Base-by-base conservation (phyloP, 2,113 vertebrate genomes). In the Holacanthus passer region DNA sequence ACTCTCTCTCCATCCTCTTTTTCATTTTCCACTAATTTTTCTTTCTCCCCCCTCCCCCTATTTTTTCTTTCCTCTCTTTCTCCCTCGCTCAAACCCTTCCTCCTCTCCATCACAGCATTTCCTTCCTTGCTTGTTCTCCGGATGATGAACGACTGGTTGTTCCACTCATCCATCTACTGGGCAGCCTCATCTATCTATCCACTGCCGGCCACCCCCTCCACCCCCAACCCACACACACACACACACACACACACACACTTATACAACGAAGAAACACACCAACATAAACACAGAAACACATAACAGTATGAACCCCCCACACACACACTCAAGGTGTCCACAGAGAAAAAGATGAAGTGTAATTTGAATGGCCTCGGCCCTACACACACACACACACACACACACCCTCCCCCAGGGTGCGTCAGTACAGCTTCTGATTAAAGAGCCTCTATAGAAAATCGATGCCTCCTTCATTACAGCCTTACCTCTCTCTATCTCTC, bases 391-490 rank as follows among this genome's bases (percentile, higher is more conserved):
- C 35, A 68, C 63, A 71, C 39, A 70, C 63, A 60, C 79, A 78
- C 65, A 65, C 59, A 58, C 8, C 10, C 52, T 91, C 87, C 91
- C 92, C 90, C 79, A 81, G 77, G 92, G 85, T 89, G 89, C 92
- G 84, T 93, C 92, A 92, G 81, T 85, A 85, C 88, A 92, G 89
- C 80, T 65, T 94, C 89, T 96, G 94, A 96, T 97, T 96, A 96
- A 97, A 96, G 92, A 92, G 92, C 89, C 93, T 95, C 94, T 94
- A 95, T 91, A 93, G 92, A 90, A 93, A 96, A 96, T 96, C 95
- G 91, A 90, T 96, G 94, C 89, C 91, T 95, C 93, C 87, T 93
- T 96, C 93, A 95, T 95, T 95, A 92, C 71, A 91, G 91, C 82
- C 89, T 90, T 94, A 88, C 85, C 91, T 93, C 88, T 93, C 84